phyloP scores from a whole-genome alignment of 2,113 vertebrate genomes.

The Cyanistes caeruleus region DNA sequence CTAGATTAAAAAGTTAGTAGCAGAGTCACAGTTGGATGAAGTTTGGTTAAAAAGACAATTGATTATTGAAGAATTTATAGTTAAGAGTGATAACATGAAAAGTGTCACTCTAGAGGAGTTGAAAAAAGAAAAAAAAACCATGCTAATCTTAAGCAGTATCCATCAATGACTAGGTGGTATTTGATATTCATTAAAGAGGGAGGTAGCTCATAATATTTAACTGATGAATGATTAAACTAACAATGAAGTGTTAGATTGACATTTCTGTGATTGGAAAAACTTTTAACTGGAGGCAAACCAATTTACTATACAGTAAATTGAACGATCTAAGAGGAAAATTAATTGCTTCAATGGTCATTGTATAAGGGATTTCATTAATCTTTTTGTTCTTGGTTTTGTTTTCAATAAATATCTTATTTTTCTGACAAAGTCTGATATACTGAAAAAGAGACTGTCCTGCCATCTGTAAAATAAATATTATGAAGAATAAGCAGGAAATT shows the following conservation, averaged over 20 bases:
- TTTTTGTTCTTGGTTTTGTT: not conserved
- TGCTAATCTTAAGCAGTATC: not conserved
- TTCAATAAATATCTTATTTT: not conserved
- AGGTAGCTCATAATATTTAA: conserved; percentile 36
- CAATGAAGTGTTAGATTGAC: conserved; percentile 33
- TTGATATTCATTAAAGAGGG: conserved; percentile 46
- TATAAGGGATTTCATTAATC: not conserved
- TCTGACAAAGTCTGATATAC: not conserved
- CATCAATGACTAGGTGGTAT: not conserved
- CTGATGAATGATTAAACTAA: conserved; percentile 42
- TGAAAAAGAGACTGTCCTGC: not conserved
- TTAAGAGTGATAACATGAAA: not conserved
- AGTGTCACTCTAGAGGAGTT: not conserved
- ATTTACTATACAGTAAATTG: not conserved
- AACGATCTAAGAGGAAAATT: not conserved
- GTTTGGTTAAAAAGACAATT: not conserved
- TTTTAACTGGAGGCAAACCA: not conserved
- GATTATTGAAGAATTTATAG: conserved; percentile 13
- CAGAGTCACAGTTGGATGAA: not conserved
- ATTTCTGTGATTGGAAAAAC: not conserved
- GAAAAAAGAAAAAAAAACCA: not conserved
- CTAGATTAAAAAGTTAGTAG: not conserved
- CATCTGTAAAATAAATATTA: not conserved
- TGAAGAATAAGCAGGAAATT: not conserved
- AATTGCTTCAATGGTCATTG: not conserved